Percentiles rank a stretch among this genome's conserved stretches.
These are phyloP conservation scores for Falco columbarius DNA, from an alignment of 2,797 vertebrate genomes.

Conservation along the genomic window DNA sequence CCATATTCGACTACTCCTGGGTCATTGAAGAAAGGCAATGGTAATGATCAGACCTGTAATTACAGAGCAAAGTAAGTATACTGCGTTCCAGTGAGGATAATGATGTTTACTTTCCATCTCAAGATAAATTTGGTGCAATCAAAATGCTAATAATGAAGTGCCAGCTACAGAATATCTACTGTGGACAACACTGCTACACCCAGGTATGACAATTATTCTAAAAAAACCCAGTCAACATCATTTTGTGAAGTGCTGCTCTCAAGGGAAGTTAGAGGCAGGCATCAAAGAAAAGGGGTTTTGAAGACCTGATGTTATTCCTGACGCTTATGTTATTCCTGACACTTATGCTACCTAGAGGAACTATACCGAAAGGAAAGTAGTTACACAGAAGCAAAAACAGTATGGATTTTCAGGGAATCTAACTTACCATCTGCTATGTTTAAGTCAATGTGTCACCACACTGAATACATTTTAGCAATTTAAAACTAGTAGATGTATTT, in stretches of 20 bases:
- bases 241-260: conserved; percentile 40
- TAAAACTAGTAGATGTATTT: background rate
- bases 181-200: conserved; percentile 16
- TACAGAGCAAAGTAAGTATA: conserved; percentile 51
- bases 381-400: background rate
- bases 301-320: background rate
- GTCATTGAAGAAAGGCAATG: conserved; percentile 58
- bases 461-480: background rate
- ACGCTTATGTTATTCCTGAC: background rate
- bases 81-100: conserved; percentile 45
- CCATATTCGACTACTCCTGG: conserved; percentile 59
- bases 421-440: background rate
- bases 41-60: conserved; percentile 69
- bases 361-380: background rate
- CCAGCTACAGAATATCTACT: conserved; percentile 30
- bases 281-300: background rate
- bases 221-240: background rate
- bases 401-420: background rate
- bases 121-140: conserved; percentile 64
- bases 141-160: conserved; percentile 69
- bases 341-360: background rate
- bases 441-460: background rate
- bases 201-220: conserved; percentile 22
- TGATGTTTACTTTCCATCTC: conserved; percentile 68
- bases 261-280: background rate